phyloP scores from a whole-genome alignment of 1,140 invertebrate genomes.

The Harpegnathos saltator region DNA sequence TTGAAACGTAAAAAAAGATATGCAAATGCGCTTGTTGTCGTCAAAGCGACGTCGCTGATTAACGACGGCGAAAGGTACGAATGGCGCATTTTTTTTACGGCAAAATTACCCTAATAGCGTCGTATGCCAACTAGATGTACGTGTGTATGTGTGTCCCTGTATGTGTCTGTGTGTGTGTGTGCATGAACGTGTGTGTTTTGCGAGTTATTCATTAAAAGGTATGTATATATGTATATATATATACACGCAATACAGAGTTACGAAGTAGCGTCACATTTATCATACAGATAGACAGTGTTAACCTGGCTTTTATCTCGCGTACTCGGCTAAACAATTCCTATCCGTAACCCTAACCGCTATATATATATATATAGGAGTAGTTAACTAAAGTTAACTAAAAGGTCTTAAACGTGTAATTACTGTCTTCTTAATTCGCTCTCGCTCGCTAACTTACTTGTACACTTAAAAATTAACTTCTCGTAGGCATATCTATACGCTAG shows the following conservation, averaged over 20 bases:
- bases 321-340: slow-evolving; percentile 73
- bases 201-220: slow-evolving; percentile 66
- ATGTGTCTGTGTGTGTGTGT: too few relatives aligned
- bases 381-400: slow-evolving; percentile 67
- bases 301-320: slow-evolving; percentile 67
- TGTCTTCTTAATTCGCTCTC: slow-evolving; percentile 19
- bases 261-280: slow-evolving; percentile 76
- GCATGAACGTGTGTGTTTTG: slow-evolving; percentile 56
- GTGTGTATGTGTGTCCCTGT: too few relatives aligned
- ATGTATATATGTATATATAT: slow-evolving; percentile 61
- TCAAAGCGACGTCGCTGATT: slow-evolving; percentile 15
- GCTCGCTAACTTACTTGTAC: slow-evolving; percentile 47
- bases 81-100: slow-evolving; percentile 18
- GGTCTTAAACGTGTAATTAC: slow-evolving; percentile 59
- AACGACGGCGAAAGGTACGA: slow-evolving; percentile 51
- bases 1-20: slow-evolving; percentile 55
- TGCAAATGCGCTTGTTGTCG: slow-evolving; percentile 12
- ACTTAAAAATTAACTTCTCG: slow-evolving; percentile 64
- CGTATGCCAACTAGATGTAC: slow-evolving; percentile 59
- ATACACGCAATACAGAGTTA: slow-evolving; percentile 74
- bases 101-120: slow-evolving; percentile 34
- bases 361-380: slow-evolving; percentile 30
- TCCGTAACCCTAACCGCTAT: slow-evolving; percentile 63
- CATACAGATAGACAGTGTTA: slow-evolving; percentile 75
- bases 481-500: slow-evolving; percentile 63